Conservation (phyloP, 2,113 vertebrate species). For the Leucosticte australis region DNA sequence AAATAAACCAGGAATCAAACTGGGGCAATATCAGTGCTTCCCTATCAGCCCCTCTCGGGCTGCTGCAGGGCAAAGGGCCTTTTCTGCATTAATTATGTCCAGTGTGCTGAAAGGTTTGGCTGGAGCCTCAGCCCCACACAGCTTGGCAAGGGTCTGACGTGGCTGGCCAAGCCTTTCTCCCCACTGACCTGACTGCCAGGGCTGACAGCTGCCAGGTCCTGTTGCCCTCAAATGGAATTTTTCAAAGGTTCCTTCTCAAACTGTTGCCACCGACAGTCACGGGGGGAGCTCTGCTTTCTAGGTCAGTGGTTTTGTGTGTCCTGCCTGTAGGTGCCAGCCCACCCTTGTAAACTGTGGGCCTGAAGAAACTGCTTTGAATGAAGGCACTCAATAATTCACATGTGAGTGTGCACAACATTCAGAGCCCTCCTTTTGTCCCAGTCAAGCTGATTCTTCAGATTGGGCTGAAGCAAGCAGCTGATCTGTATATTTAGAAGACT, state of each 20-base stretch:
- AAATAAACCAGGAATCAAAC: background rate
- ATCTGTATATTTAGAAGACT: background rate
- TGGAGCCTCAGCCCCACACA: background rate
- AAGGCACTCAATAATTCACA: background rate
- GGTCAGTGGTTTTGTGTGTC: background rate
- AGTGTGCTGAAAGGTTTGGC: constrained; percentile 8
- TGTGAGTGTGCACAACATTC: background rate
- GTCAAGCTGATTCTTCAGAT: background rate
- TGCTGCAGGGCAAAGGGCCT: constrained; percentile 24
- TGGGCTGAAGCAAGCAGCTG: background rate
- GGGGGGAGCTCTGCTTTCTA: background rate
- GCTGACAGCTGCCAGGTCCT: constrained; percentile 30
- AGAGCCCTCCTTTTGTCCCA: background rate
- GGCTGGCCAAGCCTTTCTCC: constrained; percentile 16
- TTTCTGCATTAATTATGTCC: constrained; percentile 32
- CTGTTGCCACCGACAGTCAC: background rate
- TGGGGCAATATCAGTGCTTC: background rate
- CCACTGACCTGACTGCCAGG: constrained; percentile 22
- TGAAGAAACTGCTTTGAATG: background rate
- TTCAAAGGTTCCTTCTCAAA: constrained; percentile 23
- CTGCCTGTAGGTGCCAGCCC: background rate
- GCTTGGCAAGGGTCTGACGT: background rate
- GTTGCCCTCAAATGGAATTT: constrained; percentile 41
- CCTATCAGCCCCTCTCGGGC: background rate
- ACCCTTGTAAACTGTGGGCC: background rate